These are phyloP conservation scores for Epizoanthus fatuus DNA, from an alignment of 92 coral and sea anemone genomes.

Conservation along the genomic window DNA sequence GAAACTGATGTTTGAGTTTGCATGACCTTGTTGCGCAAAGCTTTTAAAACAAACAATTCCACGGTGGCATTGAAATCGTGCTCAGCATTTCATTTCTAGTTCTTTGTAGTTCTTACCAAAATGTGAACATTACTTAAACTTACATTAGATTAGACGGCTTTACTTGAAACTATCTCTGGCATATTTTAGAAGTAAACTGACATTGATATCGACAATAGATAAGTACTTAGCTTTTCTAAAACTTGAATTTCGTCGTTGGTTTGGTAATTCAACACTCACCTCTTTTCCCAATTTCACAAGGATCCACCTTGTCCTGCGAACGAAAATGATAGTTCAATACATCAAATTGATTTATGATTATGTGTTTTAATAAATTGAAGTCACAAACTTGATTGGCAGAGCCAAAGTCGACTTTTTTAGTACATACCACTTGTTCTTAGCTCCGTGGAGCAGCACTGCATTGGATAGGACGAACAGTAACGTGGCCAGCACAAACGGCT, in stretches of 20 bases:
- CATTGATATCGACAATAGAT: too few species aligned
- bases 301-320: slow-evolving; percentile 19
- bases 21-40: slow-evolving; percentile 5
- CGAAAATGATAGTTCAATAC: background rate
- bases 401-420: background rate
- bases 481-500: background rate
- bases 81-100: background rate
- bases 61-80: background rate
- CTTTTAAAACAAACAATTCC: slow-evolving; percentile 24
- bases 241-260: background rate
- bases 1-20: too few species aligned
- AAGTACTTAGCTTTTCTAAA: background rate
- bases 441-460: background rate
- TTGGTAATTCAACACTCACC: slow-evolving; percentile 2
- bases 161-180: background rate
- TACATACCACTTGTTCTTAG: slow-evolving; percentile 32
- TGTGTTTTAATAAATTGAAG: background rate
- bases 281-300: slow-evolving; percentile 29
- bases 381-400: background rate
- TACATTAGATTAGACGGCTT: too few species aligned
- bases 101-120: too few species aligned
- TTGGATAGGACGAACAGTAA: background rate
- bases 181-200: background rate
- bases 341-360: too few species aligned
- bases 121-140: too few species aligned